Evolutionary conservation across 35 echinoderm and acorn worm species (phyloP).

Genomic region (Stichopus chloronotus): DNA sequence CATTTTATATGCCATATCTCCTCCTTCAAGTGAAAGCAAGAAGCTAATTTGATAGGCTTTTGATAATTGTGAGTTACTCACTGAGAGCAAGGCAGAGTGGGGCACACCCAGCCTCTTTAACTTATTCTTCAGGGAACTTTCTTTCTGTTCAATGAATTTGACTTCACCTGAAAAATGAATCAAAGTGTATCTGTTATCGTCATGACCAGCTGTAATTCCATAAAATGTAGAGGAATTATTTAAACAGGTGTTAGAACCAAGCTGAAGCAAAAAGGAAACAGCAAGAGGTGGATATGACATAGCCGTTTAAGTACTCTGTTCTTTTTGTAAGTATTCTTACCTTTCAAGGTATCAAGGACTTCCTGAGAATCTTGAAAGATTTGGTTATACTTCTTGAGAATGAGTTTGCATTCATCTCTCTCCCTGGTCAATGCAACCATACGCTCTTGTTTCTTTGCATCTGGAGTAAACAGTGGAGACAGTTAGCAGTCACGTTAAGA

Average conservation of each 20-base stretch:
- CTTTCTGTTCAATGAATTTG: conserved; percentile 58
- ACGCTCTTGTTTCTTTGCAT: conserved; percentile 92
- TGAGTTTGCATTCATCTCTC: conserved; percentile 71
- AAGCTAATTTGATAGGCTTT: no score
- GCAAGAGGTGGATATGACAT: no score
- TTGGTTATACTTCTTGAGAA: conserved; percentile 74
- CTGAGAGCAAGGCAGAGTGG: conserved; percentile 51
- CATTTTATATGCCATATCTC: no score
- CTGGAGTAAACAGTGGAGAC: conserved; percentile 49
- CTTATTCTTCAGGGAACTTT: conserved; percentile 64
- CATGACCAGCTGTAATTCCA: no score
- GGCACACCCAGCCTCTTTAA: conserved; percentile 57
- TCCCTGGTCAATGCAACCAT: conserved; percentile 84
- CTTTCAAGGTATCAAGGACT: conserved; percentile 59
- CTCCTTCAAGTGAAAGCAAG: no score
- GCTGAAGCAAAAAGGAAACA: no score
- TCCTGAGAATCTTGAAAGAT: conserved; percentile 83
- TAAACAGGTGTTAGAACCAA: no score
- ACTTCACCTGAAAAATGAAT: conserved; percentile 66
- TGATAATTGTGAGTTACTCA: background rate
- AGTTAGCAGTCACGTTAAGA: background rate
- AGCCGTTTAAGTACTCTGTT: no score
- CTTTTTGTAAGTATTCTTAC: background rate
- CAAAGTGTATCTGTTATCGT: background rate
- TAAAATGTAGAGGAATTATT: no score